These are phyloP conservation scores for Rhabditoides inermis DNA, from an alignment of 2,888 invertebrate genomes.

Conservation along the genomic window DNA sequence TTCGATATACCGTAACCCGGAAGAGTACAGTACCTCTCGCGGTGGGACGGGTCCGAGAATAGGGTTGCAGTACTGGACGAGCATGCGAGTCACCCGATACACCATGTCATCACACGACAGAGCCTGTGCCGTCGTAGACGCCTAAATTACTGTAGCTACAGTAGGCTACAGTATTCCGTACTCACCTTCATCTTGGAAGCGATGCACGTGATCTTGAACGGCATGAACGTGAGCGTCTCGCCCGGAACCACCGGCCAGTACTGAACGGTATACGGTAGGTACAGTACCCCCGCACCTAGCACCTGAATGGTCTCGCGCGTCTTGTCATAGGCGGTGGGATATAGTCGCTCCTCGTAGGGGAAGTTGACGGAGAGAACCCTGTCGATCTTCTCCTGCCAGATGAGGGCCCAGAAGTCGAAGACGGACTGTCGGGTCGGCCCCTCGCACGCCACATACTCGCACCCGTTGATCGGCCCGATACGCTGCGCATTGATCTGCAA, in stretches of 20 bases:
- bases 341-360: slow-evolving; percentile 17
- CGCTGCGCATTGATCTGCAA: slow-evolving; percentile 16
- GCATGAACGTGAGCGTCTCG: slow-evolving; percentile 11
- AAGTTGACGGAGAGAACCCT: slow-evolving; percentile 14
- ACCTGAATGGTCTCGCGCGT: slow-evolving; percentile 8
- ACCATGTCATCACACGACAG: slow-evolving; percentile 4
- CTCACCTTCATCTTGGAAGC: slow-evolving; percentile 5
- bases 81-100: slow-evolving; percentile 14
- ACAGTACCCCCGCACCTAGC: too few species aligned
- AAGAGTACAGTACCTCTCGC: slow-evolving; percentile 10
- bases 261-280: slow-evolving; percentile 9
- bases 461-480: slow-evolving; percentile 7
- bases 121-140: slow-evolving; percentile 1
- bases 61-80: slow-evolving; percentile 10
- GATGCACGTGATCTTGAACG: slow-evolving; percentile 13
- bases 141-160: not conserved
- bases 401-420: slow-evolving; percentile 19
- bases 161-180: not conserved
- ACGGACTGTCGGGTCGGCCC: slow-evolving; percentile 15
- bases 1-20: slow-evolving; percentile 9
- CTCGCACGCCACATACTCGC: slow-evolving; percentile 15
- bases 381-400: slow-evolving; percentile 11
- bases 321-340: slow-evolving; percentile 6
- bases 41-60: slow-evolving; percentile 8
- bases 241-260: slow-evolving; percentile 18